Conservation (phyloP, 1,140 invertebrate genomes). For the Neuroterus valhalla region DNA sequence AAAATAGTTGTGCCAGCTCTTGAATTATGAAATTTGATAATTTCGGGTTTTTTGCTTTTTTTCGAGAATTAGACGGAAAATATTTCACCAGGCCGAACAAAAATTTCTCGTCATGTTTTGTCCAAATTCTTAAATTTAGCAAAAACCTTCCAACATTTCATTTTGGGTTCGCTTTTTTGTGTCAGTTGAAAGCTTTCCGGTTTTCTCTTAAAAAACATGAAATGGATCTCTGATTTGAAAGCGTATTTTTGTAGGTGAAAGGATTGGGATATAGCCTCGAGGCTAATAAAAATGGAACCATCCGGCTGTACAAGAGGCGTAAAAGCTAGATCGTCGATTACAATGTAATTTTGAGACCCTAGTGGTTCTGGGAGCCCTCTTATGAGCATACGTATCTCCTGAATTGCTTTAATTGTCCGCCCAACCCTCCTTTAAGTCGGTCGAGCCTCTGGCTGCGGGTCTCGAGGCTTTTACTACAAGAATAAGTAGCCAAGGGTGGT, state of each 20-base stretch:
- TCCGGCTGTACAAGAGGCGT: background rate
- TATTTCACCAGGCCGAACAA: too few species aligned
- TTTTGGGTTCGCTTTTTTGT: too few species aligned
- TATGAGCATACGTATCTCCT: background rate
- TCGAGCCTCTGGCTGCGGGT: background rate
- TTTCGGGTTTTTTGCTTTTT: too few species aligned
- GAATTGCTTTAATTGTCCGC: conserved; percentile 18
- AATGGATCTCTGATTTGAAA: background rate
- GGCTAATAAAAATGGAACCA: conserved; percentile 3
- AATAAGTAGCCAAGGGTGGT: conserved; percentile 9
- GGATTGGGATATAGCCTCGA: background rate
- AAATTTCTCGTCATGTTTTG: too few species aligned
- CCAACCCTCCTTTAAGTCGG: background rate
- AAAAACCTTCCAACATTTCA: too few species aligned
- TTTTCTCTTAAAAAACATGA: background rate
- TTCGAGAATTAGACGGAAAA: too few species aligned
- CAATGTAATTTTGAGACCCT: background rate
- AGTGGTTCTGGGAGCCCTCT: background rate
- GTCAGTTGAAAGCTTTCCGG: too few species aligned
- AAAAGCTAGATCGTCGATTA: conserved; percentile 9
- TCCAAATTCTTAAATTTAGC: too few species aligned
- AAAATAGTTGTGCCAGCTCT: too few species aligned
- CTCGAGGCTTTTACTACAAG: background rate
- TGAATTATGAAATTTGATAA: too few species aligned
- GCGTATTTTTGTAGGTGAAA: background rate